Base-by-base conservation (phyloP, 1,140 invertebrate species). In the Stenopsyche tienmushanensis region DNA sequence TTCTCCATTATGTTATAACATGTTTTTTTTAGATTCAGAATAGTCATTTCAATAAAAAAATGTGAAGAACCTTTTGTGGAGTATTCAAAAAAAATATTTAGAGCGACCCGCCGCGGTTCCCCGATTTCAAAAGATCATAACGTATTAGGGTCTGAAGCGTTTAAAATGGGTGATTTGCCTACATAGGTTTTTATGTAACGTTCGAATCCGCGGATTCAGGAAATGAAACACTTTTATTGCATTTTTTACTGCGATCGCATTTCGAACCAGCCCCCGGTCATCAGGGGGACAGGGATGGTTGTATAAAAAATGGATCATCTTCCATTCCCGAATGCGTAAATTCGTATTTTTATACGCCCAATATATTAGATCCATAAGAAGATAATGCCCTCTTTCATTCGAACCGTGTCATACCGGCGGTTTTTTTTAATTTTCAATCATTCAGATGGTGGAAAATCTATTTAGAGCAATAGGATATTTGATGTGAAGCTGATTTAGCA, bases 151-250 rank as follows among this genome's bases (percentile, higher is more conserved):
- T n/a, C 54, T 3, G 54, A 42, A 42, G 42, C 34, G 39, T 60
- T 49, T 25, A 47, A 47, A 41, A 60, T 17, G 57, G 18, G 34
- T 25, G 42, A 60, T 60, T 60, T 60, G 17, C 42, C 57, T 47
- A 26, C 42, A 45, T 29, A 34, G 18, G 1, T 49, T 60, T 60
- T 60, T 47, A 47, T 60, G 42, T 47, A 29, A 29, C 21, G 55
- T 58, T 42, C 55, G 55, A 58, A 58, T 60, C 44, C 57, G 23
- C 44, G 44, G 44, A 47, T 47, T 20, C 10, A 8, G 57, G 57
- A 60, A 60, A 60, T 60, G 57, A 60, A 60, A 60, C 44, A 47
- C 24, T 60, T 60, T 60, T 60, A 60, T 60, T 60, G 57, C 42
- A 3, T 34, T 60, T 34, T 60, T 60, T 60, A 60, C 24, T 60